Evolutionary conservation across 2,113 vertebrate genomes (phyloP).

Genomic region (Trinectes maculatus): DNA sequence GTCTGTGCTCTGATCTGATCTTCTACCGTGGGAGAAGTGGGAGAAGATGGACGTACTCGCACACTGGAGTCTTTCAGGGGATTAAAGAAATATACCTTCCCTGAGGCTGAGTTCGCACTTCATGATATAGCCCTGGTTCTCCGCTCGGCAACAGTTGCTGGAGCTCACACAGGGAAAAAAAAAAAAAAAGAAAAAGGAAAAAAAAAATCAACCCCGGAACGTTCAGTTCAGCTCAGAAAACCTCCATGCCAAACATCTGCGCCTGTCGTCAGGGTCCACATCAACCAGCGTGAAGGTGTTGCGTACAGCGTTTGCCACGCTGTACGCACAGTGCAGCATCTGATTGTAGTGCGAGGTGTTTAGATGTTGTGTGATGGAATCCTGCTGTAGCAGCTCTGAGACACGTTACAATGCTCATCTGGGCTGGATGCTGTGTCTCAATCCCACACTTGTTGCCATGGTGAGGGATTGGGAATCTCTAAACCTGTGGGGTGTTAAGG

Average conservation of each 20-base stretch:
- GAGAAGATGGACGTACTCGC: conserved; percentile 24
- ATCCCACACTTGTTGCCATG: conserved; percentile 35
- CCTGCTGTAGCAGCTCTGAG: conserved; percentile 23
- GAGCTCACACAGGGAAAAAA: too few relatives aligned
- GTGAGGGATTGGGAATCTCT: conserved; percentile 43
- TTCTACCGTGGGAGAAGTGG: conserved; percentile 11
- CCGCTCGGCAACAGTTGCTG: neutral
- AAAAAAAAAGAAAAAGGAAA: too few relatives aligned
- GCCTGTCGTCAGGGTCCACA: too few relatives aligned
- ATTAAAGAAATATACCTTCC: conserved; percentile 32
- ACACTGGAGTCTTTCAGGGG: conserved; percentile 35
- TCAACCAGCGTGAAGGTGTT: neutral
- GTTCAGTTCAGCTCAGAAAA: too few relatives aligned
- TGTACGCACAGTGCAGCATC: neutral
- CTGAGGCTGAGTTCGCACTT: neutral
- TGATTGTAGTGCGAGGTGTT: conserved; percentile 19
- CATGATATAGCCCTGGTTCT: neutral
- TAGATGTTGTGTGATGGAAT: conserved; percentile 50
- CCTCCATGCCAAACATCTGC: neutral
- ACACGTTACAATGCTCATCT: conserved; percentile 41
- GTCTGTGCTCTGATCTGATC: conserved; percentile 2
- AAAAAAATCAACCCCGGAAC: too few relatives aligned
- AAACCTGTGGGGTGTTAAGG: conserved; percentile 32
- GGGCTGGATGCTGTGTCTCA: conserved; percentile 38
- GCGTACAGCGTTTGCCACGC: neutral